A percentile compares a stretch with the other conserved stretches of the same genome.
phyloP scores from a whole-genome alignment of 2,797 vertebrate genomes.

The Poeciliopsis paucimaculata region DNA sequence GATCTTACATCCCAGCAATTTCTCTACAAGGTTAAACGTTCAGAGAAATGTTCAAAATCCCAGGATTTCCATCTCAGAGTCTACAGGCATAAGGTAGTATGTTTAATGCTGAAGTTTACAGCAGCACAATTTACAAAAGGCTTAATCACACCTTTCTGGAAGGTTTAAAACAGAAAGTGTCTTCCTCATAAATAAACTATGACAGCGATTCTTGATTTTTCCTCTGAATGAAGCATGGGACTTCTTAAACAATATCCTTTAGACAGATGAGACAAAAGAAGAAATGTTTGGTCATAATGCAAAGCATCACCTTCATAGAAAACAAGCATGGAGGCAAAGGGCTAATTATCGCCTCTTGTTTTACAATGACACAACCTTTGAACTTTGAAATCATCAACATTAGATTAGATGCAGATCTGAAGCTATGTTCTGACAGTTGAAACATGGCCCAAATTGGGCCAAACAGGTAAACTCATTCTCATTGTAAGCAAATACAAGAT shows the following conservation, averaged over 20 bases:
- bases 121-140: too few relatives aligned
- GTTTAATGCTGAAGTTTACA: too few relatives aligned
- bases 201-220: too few relatives aligned
- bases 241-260: not conserved
- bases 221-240: not conserved
- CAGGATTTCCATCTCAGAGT: not conserved
- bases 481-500: not conserved
- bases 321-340: not conserved
- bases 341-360: not conserved
- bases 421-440: not conserved
- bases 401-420: not conserved
- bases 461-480: not conserved
- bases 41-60: not conserved
- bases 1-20: not conserved
- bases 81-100: too few relatives aligned
- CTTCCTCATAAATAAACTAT: too few relatives aligned
- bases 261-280: not conserved
- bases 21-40: not conserved
- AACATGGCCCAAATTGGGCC: not conserved
- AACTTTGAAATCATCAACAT: not conserved
- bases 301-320: not conserved
- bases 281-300: not conserved
- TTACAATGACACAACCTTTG: not conserved
- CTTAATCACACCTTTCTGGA: too few relatives aligned
- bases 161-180: too few relatives aligned